Evolutionary conservation across 1,140 invertebrate species (phyloP).

Genomic region (Bacillus rossius): DNA sequence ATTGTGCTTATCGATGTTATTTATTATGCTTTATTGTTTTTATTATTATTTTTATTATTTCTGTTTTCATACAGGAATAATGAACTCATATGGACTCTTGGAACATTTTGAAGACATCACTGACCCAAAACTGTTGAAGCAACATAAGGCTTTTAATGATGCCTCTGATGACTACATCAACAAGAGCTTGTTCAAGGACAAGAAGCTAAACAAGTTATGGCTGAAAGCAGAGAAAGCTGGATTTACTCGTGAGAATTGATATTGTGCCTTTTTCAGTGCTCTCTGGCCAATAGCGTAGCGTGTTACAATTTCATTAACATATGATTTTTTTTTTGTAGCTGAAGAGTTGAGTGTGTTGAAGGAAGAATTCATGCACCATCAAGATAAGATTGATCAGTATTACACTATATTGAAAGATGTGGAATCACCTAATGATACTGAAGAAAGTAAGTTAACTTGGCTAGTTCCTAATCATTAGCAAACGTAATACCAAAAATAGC

Average conservation of each 20-base stretch:
- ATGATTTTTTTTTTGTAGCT: conserved; percentile 46
- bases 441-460: too few relatives aligned
- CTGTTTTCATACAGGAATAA: conserved; percentile 51
- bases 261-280: too few relatives aligned
- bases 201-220: conserved; percentile 88
- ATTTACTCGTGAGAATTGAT: conserved; percentile 55
- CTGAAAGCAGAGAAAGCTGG: conserved; percentile 79
- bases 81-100: conserved; percentile 73
- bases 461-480: too few relatives aligned
- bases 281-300: too few relatives aligned
- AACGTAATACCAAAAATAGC: too few relatives aligned
- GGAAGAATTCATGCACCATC: conserved; percentile 88
- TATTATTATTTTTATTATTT: too few relatives aligned
- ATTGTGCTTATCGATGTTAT: too few relatives aligned
- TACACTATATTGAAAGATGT: conserved; percentile 66
- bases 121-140: conserved; percentile 49
- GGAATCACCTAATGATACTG: conserved; percentile 30
- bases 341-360: conserved; percentile 77
- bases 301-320: too few relatives aligned
- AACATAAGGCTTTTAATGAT: conserved; percentile 50
- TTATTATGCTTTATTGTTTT: too few relatives aligned
- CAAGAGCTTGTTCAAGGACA: conserved; percentile 80
- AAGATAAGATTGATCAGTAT: conserved; percentile 90
- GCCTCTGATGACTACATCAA: conserved; percentile 57
- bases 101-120: conserved; percentile 72